These are phyloP conservation scores for Machimus atricapillus DNA, from an alignment of 2,888 invertebrate species.

Conservation along the genomic window DNA sequence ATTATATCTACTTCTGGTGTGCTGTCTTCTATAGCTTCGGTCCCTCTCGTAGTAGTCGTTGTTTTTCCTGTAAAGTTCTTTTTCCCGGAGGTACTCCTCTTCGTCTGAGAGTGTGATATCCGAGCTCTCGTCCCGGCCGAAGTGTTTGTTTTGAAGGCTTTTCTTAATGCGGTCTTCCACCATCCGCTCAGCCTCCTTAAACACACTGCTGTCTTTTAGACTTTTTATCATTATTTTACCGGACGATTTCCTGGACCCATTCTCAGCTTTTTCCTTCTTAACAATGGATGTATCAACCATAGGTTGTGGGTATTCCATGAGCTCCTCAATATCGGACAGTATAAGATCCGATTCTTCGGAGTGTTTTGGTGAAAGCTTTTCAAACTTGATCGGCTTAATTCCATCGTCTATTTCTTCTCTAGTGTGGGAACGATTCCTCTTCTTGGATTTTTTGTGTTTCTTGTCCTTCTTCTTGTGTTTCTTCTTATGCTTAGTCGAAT, in stretches of 20 bases:
- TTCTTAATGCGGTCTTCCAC: background rate
- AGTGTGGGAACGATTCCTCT: slow-evolving; percentile 50
- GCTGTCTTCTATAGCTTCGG: slow-evolving; percentile 50
- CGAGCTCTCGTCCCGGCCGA: background rate
- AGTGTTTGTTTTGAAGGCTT: background rate
- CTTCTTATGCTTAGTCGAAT: slow-evolving; percentile 49
- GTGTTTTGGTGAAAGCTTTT: background rate
- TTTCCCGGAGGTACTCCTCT: slow-evolving; percentile 49
- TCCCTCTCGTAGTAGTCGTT: slow-evolving; percentile 54
- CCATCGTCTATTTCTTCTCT: slow-evolving; percentile 52
- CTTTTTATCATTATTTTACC: slow-evolving; percentile 72
- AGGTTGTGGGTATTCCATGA: slow-evolving; percentile 55
- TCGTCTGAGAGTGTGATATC: slow-evolving; percentile 34
- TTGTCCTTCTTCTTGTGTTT: slow-evolving; percentile 52
- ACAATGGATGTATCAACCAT: slow-evolving; percentile 62
- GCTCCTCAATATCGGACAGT: slow-evolving; percentile 45
- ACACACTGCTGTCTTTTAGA: slow-evolving; percentile 72
- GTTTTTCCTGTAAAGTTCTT: slow-evolving; percentile 38
- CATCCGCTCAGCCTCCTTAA: slow-evolving; percentile 70
- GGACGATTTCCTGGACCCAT: slow-evolving; percentile 53
- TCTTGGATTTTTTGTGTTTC: slow-evolving; percentile 53
- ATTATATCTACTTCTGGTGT: slow-evolving; percentile 18
- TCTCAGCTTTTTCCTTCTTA: slow-evolving; percentile 55
- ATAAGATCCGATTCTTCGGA: slow-evolving; percentile 43
- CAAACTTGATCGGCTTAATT: slow-evolving; percentile 30